A percentile compares a stretch with the other conserved stretches of the same genome.
phyloP scores from a whole-genome alignment of 2,888 invertebrate species.

The Phortica magna region DNA sequence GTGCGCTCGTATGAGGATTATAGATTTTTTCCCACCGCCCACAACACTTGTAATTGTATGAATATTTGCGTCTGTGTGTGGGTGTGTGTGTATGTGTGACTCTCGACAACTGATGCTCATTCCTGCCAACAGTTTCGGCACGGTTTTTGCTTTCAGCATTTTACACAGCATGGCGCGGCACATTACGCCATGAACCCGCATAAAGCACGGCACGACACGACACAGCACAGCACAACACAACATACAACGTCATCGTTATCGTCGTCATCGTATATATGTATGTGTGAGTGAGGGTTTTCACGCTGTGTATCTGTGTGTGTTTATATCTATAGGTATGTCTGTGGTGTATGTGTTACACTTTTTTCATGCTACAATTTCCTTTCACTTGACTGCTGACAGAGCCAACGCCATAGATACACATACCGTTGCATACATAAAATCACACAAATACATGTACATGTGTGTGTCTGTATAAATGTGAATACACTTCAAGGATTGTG shows the following conservation, averaged over 20 bases:
- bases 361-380: constrained; percentile 63
- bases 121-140: constrained; percentile 14
- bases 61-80: constrained; percentile 28
- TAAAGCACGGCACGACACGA: background rate
- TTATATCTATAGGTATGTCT: background rate
- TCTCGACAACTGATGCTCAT: constrained; percentile 27
- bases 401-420: constrained; percentile 59
- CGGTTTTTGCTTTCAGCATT: background rate
- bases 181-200: constrained; percentile 29
- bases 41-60: constrained; percentile 28
- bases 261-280: constrained; percentile 56
- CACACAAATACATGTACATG: constrained; percentile 53
- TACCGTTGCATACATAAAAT: constrained; percentile 15
- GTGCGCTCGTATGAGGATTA: constrained; percentile 31
- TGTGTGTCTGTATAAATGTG: constrained; percentile 22
- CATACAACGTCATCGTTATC: constrained; percentile 28
- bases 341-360: constrained; percentile 31
- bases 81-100: constrained; percentile 48
- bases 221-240: background rate
- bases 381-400: constrained; percentile 63
- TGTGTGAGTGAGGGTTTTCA: constrained; percentile 60
- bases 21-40: constrained; percentile 27
- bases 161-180: constrained; percentile 7
- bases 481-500: constrained; percentile 62
- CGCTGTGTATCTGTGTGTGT: constrained; percentile 21